Percentiles rank a stretch among this genome's conserved stretches.
Evolutionary conservation across 2,888 invertebrate species (phyloP).

Genomic region (Archips crataeganus): DNA sequence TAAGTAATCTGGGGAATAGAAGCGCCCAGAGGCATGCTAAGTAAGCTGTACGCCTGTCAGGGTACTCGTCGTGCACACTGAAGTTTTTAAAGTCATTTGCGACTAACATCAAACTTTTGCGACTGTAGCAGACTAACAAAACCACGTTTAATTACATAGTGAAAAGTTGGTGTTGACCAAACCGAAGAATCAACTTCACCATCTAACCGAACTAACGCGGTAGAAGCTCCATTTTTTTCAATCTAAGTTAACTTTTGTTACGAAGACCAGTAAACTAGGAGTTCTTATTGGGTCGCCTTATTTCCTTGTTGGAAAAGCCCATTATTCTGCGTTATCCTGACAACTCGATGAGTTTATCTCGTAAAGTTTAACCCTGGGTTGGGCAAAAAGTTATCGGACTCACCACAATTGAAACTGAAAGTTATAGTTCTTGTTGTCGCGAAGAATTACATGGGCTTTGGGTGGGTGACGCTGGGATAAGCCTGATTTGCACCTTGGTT

Average conservation of each 20-base stretch:
- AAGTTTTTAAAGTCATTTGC: too few relatives aligned
- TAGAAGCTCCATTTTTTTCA: constrained; percentile 38
- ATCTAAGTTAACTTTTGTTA: constrained; percentile 35
- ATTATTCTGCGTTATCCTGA: constrained; percentile 39
- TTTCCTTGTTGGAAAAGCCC: constrained; percentile 38
- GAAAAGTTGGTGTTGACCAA: constrained; percentile 17
- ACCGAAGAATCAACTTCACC: constrained; percentile 13
- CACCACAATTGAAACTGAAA: constrained; percentile 30
- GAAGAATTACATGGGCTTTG: constrained; percentile 28
- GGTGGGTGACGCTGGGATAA: not conserved
- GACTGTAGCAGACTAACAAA: not conserved
- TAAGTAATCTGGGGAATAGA: too few relatives aligned
- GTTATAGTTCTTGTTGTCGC: constrained; percentile 34
- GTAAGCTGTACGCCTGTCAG: too few relatives aligned
- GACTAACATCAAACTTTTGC: not conserved
- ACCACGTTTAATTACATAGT: constrained; percentile 25
- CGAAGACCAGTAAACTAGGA: constrained; percentile 24
- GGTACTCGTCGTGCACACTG: too few relatives aligned
- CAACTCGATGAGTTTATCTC: constrained; percentile 41
- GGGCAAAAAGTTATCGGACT: constrained; percentile 37
- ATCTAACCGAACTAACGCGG: constrained; percentile 16
- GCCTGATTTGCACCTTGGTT: not conserved
- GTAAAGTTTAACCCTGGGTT: constrained; percentile 41
- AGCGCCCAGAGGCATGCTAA: too few relatives aligned
- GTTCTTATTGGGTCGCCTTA: constrained; percentile 38